These are phyloP conservation scores for Notolabrus celidotus DNA, from an alignment of 2,797 vertebrate genomes.

Conservation along the genomic window DNA sequence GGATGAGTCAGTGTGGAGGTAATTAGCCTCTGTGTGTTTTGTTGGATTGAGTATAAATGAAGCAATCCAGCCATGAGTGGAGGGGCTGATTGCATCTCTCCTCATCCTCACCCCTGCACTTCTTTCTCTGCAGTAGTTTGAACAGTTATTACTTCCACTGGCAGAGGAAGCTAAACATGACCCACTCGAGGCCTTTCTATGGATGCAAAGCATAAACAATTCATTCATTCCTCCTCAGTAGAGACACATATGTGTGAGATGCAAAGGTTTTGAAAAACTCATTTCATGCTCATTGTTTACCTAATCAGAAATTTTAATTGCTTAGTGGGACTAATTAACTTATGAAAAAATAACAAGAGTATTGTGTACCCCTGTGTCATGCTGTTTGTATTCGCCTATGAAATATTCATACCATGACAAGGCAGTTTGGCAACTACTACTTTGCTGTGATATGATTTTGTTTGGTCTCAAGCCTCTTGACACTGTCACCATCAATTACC, in stretches of 20 bases:
- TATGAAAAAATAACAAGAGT: constrained; percentile 51
- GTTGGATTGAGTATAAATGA: constrained; percentile 24
- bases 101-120: constrained; percentile 28
- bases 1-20: constrained; percentile 10
- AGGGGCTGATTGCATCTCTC: constrained; percentile 40
- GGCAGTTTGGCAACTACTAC: constrained; percentile 47
- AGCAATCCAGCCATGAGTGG: constrained; percentile 7
- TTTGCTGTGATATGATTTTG: constrained; percentile 48
- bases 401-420: constrained; percentile 71
- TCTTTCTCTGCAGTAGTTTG: constrained; percentile 24
- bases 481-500: constrained; percentile 61
- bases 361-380: constrained; percentile 49
- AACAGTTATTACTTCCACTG: constrained; percentile 34
- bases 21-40: constrained; percentile 41
- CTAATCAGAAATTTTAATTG: constrained; percentile 70
- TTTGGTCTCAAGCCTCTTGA: constrained; percentile 57
- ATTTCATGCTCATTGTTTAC: constrained; percentile 73
- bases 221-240: constrained; percentile 36
- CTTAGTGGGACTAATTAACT: constrained; percentile 62
- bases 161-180: constrained; percentile 38
- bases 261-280: constrained; percentile 58
- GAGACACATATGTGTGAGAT: constrained; percentile 53
- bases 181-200: constrained; percentile 41
- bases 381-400: constrained; percentile 60
- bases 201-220: constrained; percentile 49